These are phyloP conservation scores for Atta colombica DNA, from an alignment of 1,140 invertebrate genomes.

Conservation along the genomic window DNA sequence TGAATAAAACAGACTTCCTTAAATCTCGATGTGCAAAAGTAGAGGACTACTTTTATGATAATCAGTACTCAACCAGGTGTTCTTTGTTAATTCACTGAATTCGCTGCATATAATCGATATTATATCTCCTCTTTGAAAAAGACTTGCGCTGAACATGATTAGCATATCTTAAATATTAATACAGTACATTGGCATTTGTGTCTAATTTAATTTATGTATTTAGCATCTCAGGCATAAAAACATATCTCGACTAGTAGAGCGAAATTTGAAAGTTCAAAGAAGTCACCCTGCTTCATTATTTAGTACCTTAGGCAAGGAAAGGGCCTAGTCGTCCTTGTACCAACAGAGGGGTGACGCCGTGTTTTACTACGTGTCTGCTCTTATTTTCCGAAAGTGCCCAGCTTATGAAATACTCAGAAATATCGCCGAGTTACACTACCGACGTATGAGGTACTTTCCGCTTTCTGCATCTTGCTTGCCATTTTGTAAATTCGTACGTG, in stretches of 20 bases:
- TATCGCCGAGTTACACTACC: constrained; percentile 56
- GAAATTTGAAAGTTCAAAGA: constrained; percentile 56
- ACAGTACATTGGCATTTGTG: not conserved
- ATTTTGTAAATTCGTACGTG: constrained; percentile 60
- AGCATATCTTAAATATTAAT: constrained; percentile 53
- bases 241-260: not conserved
- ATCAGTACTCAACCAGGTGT: constrained; percentile 32
- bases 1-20: constrained; percentile 47
- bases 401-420: constrained; percentile 67
- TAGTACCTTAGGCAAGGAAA: constrained; percentile 33
- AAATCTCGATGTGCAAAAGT: constrained; percentile 32
- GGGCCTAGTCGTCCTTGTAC: not conserved
- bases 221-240: constrained; percentile 32
- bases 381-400: constrained; percentile 57
- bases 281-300: constrained; percentile 55
- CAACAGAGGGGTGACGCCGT: constrained; percentile 24
- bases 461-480: constrained; percentile 41
- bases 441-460: constrained; percentile 47
- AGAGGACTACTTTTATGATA: constrained; percentile 40
- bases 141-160: not conserved
- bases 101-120: constrained; percentile 18
- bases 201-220: constrained; percentile 41
- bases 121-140: not conserved
- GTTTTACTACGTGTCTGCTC: constrained; percentile 60
- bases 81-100: constrained; percentile 5